Evolutionary conservation across 2,797 vertebrate genomes (phyloP).

Genomic region (Falco naumanni): DNA sequence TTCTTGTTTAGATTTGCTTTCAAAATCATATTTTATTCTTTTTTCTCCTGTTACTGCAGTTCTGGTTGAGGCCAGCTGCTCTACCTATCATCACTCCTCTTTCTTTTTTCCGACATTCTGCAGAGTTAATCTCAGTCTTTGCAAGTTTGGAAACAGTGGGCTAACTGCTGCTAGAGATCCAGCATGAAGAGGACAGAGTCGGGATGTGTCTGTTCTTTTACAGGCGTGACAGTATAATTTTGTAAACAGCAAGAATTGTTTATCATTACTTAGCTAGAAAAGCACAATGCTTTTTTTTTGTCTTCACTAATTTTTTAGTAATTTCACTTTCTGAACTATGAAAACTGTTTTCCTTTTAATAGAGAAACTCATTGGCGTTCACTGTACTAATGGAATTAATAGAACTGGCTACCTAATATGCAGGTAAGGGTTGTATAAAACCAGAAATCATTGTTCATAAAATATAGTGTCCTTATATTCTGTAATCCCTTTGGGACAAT

Average conservation of each 20-base stretch:
- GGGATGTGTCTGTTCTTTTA: neutral
- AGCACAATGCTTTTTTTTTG: neutral
- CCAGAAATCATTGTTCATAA: neutral
- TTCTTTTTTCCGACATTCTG: neutral
- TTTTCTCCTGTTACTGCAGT: neutral
- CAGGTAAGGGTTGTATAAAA: slow-evolving; percentile 69
- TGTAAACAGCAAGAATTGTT: slow-evolving; percentile 2
- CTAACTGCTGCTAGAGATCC: neutral
- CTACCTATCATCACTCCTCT: neutral
- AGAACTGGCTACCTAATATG: slow-evolving; percentile 80
- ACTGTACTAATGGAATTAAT: slow-evolving; percentile 79
- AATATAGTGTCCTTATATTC: neutral
- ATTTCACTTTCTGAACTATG: neutral
- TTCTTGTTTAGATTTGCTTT: neutral
- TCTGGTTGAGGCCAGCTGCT: neutral
- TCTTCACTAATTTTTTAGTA: neutral
- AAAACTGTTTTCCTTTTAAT: slow-evolving; percentile 47
- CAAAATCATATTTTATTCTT: neutral
- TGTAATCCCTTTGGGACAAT: neutral
- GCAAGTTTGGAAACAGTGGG: neutral
- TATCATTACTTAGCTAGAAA: neutral
- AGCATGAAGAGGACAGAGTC: neutral
- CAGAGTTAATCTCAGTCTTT: neutral
- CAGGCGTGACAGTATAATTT: neutral
- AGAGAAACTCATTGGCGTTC: slow-evolving; percentile 78